Percentiles rank a stretch among this genome's conserved stretches.
Evolutionary conservation across 2,797 vertebrate genomes (phyloP).

Genomic region (Corythornis leucogaster): DNA sequence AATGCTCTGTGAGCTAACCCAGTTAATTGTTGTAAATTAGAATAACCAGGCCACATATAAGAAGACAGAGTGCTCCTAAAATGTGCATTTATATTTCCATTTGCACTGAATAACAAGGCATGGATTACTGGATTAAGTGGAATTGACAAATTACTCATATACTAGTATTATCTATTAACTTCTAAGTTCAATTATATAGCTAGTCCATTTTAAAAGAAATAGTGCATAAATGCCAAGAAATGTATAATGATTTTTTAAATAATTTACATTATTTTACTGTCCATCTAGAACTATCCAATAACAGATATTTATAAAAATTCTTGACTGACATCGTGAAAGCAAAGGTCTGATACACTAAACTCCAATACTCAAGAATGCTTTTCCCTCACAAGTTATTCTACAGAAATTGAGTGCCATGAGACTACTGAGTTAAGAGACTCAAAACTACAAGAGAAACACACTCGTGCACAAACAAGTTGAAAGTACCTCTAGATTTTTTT

Average conservation of each 20-base stretch:
- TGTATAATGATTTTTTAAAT: neutral
- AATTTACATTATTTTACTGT: too few relatives aligned
- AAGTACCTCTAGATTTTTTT: neutral
- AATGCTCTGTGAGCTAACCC: too few relatives aligned
- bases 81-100: neutral
- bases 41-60: neutral
- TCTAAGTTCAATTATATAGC: neutral
- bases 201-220: neutral
- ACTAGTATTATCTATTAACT: neutral
- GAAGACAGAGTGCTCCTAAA: neutral
- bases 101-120: neutral
- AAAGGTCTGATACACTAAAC: neutral
- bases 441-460: neutral
- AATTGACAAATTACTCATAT: neutral
- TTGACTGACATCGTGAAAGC: neutral
- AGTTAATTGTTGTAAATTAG: neutral
- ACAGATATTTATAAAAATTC: neutral
- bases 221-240: neutral
- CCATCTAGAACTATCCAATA: neutral
- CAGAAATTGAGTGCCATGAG: neutral
- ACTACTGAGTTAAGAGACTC: neutral
- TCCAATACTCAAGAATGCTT: neutral
- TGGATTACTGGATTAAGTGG: neutral
- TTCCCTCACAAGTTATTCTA: neutral
- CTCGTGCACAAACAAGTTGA: constrained; percentile 6